Conservation (phyloP, 2,113 vertebrate genomes). For the Cygnus buccinator region DNA sequence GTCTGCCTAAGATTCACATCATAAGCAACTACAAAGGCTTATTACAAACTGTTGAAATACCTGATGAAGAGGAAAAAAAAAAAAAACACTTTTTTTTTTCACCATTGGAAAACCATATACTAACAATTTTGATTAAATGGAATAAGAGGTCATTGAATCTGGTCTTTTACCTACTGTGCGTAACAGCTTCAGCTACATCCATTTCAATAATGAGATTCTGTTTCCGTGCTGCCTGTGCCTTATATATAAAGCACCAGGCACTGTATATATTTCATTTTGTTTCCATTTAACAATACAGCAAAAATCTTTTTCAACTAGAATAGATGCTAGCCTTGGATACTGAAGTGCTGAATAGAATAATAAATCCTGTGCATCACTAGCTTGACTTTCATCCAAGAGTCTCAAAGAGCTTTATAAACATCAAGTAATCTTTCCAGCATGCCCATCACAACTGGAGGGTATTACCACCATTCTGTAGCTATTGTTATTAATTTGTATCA, state of each 20-base stretch:
- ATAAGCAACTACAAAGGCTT: constrained; percentile 31
- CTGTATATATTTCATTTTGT: constrained; percentile 67
- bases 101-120: constrained; percentile 43
- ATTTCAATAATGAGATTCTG: constrained; percentile 61
- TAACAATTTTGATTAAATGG: constrained; percentile 63
- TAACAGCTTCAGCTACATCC: constrained; percentile 49
- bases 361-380: constrained; percentile 48
- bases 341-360: constrained; percentile 57
- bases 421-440: constrained; percentile 47
- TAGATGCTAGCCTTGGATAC: constrained; percentile 60
- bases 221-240: constrained; percentile 39
- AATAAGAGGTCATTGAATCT: constrained; percentile 62
- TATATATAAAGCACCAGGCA: constrained; percentile 39
- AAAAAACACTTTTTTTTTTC: background rate
- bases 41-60: constrained; percentile 40
- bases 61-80: background rate
- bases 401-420: constrained; percentile 65
- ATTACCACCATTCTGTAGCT: background rate
- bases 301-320: constrained; percentile 64
- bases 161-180: constrained; percentile 48
- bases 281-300: constrained; percentile 62
- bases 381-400: constrained; percentile 52
- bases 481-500: constrained; percentile 30
- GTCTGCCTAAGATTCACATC: constrained; percentile 25
- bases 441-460: constrained; percentile 5